Conservation (phyloP, 1,140 invertebrate species). For the Diuraphis noxia region DNA sequence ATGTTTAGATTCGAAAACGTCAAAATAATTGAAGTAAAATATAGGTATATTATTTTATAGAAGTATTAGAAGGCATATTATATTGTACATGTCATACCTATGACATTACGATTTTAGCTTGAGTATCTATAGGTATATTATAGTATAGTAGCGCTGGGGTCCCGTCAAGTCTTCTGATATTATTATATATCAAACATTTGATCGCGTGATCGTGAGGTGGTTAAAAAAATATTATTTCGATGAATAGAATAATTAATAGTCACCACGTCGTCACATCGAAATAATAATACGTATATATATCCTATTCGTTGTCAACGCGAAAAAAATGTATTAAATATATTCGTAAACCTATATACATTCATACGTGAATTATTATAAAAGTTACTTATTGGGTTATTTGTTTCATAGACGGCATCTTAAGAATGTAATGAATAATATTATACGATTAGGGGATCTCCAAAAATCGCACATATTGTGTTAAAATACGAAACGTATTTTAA, state of each 20-base stretch:
- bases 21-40: not conserved
- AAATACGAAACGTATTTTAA: not conserved
- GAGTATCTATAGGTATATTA: not conserved
- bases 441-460: not conserved
- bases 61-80: not conserved
- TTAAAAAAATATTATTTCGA: not conserved
- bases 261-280: not conserved
- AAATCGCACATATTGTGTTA: not conserved
- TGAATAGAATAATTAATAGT: slow-evolving; percentile 11
- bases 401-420: not conserved
- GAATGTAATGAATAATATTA: not conserved
- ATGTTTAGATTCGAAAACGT: not conserved
- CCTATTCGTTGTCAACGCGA: not conserved
- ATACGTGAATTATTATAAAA: not conserved
- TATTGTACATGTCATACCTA: not conserved
- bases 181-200: slow-evolving; percentile 2
- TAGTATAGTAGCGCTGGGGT: not conserved
- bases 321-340: slow-evolving; percentile 4
- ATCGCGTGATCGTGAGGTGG: slow-evolving; percentile 2
- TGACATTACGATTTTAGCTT: not conserved
- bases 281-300: not conserved
- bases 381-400: not conserved
- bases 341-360: not conserved
- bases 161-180: not conserved
- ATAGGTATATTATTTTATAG: not conserved